Conservation (phyloP, 2,797 vertebrate genomes). For the Perdix hodgsoniae region DNA sequence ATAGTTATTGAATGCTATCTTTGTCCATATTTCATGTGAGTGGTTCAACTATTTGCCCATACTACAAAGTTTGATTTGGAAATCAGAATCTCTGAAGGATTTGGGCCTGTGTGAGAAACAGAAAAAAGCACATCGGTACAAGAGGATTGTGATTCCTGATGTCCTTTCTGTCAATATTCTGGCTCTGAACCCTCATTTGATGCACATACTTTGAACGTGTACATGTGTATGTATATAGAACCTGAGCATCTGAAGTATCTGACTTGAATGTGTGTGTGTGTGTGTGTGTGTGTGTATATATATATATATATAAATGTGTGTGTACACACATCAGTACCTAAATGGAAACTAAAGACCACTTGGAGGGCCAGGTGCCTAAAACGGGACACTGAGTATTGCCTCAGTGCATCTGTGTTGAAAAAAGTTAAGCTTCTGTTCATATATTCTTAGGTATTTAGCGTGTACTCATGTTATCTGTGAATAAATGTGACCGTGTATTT, state of each 20-base stretch:
- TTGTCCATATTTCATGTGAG: neutral
- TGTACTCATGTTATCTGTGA: accelerated
- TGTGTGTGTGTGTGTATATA: too few species aligned
- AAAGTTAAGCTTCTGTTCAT: neutral
- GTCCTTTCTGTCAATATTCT: neutral
- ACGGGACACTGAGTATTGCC: neutral
- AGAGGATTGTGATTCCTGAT: neutral
- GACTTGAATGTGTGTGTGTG: neutral
- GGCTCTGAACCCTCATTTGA: neutral
- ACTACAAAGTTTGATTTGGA: neutral
- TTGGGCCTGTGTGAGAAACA: neutral
- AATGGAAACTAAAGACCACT: neutral
- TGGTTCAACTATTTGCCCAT: neutral
- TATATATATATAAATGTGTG: accelerated
- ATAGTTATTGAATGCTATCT: neutral
- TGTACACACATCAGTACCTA: too few species aligned
- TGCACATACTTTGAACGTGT: neutral
- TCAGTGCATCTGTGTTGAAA: neutral
- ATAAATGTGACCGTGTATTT: neutral
- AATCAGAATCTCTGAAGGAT: neutral
- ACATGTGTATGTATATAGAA: neutral
- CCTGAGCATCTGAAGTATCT: neutral
- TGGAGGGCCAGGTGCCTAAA: neutral
- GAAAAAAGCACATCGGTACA: accelerated
- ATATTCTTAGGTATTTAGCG: neutral